These are phyloP conservation scores for Agrotis exclamationis DNA, from an alignment of 2,888 invertebrate species.

Conservation along the genomic window DNA sequence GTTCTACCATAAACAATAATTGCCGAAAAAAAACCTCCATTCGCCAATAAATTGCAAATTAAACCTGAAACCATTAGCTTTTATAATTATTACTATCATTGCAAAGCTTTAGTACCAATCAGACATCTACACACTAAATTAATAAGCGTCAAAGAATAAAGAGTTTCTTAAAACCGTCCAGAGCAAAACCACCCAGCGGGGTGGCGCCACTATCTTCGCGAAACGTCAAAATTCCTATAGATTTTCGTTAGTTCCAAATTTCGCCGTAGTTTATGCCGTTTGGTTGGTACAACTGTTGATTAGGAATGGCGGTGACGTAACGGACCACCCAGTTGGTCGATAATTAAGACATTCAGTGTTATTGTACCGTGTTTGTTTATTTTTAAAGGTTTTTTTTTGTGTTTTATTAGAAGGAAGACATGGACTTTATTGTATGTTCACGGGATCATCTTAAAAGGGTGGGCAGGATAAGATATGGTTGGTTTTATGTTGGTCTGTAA, in stretches of 20 bases:
- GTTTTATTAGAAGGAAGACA: slow-evolving; percentile 43
- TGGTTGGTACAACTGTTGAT: slow-evolving; percentile 27
- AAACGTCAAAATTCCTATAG: slow-evolving; percentile 16
- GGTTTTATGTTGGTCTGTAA: slow-evolving; percentile 1
- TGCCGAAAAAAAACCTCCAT: slow-evolving; percentile 7
- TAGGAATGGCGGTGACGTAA: slow-evolving; percentile 44
- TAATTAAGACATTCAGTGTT: slow-evolving; percentile 73
- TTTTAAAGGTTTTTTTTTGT: slow-evolving; percentile 44
- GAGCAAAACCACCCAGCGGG: not conserved
- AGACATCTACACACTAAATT: slow-evolving; percentile 36
- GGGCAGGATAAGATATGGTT: slow-evolving; percentile 25
- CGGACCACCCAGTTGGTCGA: slow-evolving; percentile 69
- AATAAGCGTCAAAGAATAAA: slow-evolving; percentile 38
- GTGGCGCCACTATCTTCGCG: slow-evolving; percentile 21
- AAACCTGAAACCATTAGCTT: slow-evolving; percentile 26
- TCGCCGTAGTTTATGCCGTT: slow-evolving; percentile 1
- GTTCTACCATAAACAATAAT: not conserved
- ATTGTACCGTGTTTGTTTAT: slow-evolving; percentile 57
- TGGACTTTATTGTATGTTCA: slow-evolving; percentile 44
- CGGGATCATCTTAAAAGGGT: slow-evolving; percentile 30
- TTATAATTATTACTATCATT: slow-evolving; percentile 25
- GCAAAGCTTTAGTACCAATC: slow-evolving; percentile 17
- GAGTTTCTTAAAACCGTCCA: not conserved
- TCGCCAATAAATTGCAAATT: slow-evolving; percentile 37
- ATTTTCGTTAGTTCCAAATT: slow-evolving; percentile 34